phyloP scores from a whole-genome alignment of 2,888 invertebrate genomes.

The Baronia brevicornis region DNA sequence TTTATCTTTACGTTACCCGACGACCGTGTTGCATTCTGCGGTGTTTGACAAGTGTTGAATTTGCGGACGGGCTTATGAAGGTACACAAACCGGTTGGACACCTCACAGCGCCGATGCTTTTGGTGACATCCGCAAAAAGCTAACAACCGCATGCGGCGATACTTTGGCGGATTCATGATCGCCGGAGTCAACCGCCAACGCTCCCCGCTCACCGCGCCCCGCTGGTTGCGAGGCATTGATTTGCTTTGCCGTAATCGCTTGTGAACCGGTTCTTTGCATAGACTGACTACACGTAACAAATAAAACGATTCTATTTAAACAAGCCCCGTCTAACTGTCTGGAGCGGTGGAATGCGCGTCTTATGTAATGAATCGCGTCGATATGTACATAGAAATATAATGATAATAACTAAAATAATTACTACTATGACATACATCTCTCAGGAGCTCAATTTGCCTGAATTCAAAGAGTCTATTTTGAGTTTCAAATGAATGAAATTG shows the following conservation, averaged over 20 bases:
- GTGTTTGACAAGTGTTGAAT: constrained; percentile 69
- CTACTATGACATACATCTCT: too few species aligned
- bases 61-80: constrained; percentile 68
- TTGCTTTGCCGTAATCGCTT: constrained; percentile 39
- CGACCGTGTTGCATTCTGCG: constrained; percentile 49
- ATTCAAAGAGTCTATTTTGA: too few species aligned
- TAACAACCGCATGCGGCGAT: constrained; percentile 55
- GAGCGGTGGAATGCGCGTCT: too few species aligned
- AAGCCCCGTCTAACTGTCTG: too few species aligned
- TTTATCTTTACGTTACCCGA: constrained; percentile 32
- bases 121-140: constrained; percentile 72
- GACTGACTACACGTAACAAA: constrained; percentile 24
- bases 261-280: constrained; percentile 46
- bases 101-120: constrained; percentile 63
- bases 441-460: too few species aligned
- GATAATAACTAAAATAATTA: too few species aligned
- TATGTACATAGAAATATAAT: too few species aligned
- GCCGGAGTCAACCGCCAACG: constrained; percentile 19
- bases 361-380: too few species aligned
- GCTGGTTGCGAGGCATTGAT: constrained; percentile 42
- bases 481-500: too few species aligned
- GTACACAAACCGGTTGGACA: constrained; percentile 68
- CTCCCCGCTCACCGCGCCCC: constrained; percentile 5
- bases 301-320: too few species aligned
- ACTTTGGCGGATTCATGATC: constrained; percentile 52